phyloP scores from a whole-genome alignment of 2,888 invertebrate genomes.

The Leucophenga maculata region DNA sequence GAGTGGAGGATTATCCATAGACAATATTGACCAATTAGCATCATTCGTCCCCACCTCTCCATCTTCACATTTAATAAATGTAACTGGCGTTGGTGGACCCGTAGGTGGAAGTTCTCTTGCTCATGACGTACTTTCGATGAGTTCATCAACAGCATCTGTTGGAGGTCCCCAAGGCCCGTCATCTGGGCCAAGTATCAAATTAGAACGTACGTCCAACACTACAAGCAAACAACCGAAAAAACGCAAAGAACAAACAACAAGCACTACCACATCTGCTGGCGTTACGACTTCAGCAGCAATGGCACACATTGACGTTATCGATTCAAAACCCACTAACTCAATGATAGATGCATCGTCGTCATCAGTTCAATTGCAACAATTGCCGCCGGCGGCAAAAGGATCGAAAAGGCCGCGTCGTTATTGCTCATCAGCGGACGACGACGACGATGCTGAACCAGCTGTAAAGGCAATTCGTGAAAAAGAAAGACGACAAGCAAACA shows the following conservation, averaged over 20 bases:
- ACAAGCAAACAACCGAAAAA: conserved; percentile 62
- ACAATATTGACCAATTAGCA: conserved; percentile 69
- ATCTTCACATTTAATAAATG: conserved; percentile 58
- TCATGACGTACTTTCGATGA: conserved; percentile 67
- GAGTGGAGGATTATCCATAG: conserved; percentile 62
- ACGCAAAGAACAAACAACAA: conserved; percentile 61
- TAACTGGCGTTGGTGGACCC: conserved; percentile 49
- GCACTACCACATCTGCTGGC: conserved; percentile 37
- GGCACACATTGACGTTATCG: conserved; percentile 78
- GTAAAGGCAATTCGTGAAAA: conserved; percentile 94
- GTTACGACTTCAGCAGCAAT: conserved; percentile 53
- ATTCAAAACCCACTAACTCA: conserved; percentile 70
- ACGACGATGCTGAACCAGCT: conserved; percentile 83
- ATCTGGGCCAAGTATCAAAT: conserved; percentile 53
- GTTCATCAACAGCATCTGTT: conserved; percentile 36
- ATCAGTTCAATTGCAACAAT: conserved; percentile 49
- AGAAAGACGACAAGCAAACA: conserved; percentile 97
- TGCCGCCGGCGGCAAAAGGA: conserved; percentile 55
- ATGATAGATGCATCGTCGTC: conserved; percentile 61
- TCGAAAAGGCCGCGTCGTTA: conserved; percentile 73
- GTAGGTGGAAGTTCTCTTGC: conserved; percentile 49
- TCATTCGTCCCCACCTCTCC: conserved; percentile 71
- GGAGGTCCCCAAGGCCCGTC: conserved; percentile 34
- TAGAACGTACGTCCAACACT: conserved; percentile 60
- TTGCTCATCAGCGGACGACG: conserved; percentile 89